phyloP scores from a whole-genome alignment of 2,113 vertebrate species.

The Scalopus aquaticus region DNA sequence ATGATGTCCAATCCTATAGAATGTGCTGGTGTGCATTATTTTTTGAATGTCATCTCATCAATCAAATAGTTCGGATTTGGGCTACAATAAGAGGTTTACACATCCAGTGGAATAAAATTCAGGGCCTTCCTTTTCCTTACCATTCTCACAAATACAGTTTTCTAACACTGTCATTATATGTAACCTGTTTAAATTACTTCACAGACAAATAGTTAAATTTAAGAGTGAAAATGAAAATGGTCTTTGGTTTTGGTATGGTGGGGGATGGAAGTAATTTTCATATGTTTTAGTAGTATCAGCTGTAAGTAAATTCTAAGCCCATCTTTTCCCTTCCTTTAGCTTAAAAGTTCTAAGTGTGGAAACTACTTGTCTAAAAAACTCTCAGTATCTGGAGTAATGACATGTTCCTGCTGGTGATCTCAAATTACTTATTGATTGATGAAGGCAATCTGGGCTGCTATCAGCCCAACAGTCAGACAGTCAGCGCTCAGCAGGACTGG shows the following conservation, averaged over 20 bases:
- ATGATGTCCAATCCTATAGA: not conserved
- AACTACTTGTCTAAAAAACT: slow-evolving; percentile 7
- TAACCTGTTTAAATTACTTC: not conserved
- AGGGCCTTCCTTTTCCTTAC: not conserved
- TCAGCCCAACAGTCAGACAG: not conserved
- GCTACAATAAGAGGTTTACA: not conserved
- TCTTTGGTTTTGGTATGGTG: not conserved
- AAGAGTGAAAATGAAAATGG: not conserved
- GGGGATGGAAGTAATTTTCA: not conserved
- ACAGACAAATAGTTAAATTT: not conserved
- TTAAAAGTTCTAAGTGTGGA: not conserved
- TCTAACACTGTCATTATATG: not conserved
- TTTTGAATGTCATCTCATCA: not conserved
- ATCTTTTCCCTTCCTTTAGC: not conserved
- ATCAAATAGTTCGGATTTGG: not conserved
- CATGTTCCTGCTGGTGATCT: not conserved
- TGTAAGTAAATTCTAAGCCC: not conserved
- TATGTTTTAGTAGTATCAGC: not conserved
- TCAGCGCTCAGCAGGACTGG: not conserved
- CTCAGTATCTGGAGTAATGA: slow-evolving; percentile 14
- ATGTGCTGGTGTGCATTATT: not conserved
- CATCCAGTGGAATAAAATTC: not conserved
- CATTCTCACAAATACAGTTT: not conserved
- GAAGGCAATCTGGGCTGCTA: not conserved
- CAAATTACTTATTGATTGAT: slow-evolving; percentile 63